Conservation (phyloP, 2,888 invertebrate species). For the Drosophila pseudotakahashii region DNA sequence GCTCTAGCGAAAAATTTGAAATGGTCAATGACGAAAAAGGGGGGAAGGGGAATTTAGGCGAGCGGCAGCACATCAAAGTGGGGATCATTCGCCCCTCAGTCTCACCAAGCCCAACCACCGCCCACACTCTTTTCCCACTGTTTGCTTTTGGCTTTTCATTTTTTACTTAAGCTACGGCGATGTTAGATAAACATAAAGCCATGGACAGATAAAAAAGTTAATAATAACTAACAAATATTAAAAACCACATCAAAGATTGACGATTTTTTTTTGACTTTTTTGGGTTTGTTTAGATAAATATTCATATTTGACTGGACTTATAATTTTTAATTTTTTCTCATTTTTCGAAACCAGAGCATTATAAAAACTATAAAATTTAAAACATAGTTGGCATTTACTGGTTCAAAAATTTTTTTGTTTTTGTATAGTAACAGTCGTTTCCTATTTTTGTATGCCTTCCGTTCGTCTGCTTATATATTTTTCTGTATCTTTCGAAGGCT, state of each 20-base stretch:
- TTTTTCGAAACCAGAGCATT: too few relatives aligned
- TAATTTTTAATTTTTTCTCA: background rate
- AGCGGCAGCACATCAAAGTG: slow-evolving; percentile 61
- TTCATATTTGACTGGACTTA: background rate
- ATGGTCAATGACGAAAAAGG: slow-evolving; percentile 3
- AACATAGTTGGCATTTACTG: too few relatives aligned
- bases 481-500: slow-evolving; percentile 15
- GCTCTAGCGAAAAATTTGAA: slow-evolving; percentile 48
- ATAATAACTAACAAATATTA: background rate
- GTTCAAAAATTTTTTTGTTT: too few relatives aligned
- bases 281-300: background rate
- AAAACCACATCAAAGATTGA: background rate
- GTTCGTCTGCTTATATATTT: slow-evolving; percentile 15
- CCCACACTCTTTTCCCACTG: background rate
- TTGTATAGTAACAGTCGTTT: background rate
- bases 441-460: slow-evolving; percentile 4
- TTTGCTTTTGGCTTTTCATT: background rate
- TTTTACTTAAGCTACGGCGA: background rate
- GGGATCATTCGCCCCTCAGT: background rate
- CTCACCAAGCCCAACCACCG: background rate
- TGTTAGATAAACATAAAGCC: background rate
- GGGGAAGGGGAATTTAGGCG: slow-evolving; percentile 12
- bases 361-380: too few relatives aligned
- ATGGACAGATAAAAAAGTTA: background rate
- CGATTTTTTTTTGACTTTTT: background rate